Evolutionary conservation across 1,140 invertebrate genomes (phyloP).

Genomic region (Diplogasteroides magnus): DNA sequence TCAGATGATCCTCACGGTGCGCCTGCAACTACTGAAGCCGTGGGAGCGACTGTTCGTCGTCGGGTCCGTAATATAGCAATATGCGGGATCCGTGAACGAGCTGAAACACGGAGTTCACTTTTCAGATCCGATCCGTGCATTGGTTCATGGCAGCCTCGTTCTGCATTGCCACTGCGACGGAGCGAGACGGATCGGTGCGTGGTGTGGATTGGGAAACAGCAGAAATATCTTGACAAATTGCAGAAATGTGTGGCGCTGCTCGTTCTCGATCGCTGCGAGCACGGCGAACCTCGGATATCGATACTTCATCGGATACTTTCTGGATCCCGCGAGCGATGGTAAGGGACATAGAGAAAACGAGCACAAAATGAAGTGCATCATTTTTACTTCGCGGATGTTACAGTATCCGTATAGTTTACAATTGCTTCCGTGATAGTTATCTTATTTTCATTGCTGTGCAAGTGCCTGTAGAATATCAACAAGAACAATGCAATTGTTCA

Average conservation of each 20-base stretch:
- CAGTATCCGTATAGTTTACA: not conserved
- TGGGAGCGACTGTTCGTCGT: constrained; percentile 26
- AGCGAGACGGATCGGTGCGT: no score
- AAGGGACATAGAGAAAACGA: not conserved
- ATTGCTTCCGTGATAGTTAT: not conserved
- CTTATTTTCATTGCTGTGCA: constrained; percentile 1
- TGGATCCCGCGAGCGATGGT: constrained; percentile 16
- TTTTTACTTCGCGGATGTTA: not conserved
- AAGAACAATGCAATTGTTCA: no score
- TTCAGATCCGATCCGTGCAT: no score
- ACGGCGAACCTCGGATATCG: constrained; percentile 12
- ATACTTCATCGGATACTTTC: constrained; percentile 25
- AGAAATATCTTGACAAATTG: not conserved
- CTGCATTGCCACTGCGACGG: constrained; percentile 3
- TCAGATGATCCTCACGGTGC: not conserved
- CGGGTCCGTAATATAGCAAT: no score
- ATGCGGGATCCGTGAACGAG: no score
- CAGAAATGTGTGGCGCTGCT: constrained; percentile 5
- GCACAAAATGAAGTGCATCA: not conserved
- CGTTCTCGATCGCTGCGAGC: not conserved
- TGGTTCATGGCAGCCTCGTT: constrained; percentile 15
- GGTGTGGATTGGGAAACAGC: constrained; percentile 10
- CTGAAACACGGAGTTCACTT: no score
- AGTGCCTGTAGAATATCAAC: no score
- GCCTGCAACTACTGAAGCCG: not conserved